Conservation (phyloP, 2,113 vertebrate genomes). For the Orycteropus afer region DNA sequence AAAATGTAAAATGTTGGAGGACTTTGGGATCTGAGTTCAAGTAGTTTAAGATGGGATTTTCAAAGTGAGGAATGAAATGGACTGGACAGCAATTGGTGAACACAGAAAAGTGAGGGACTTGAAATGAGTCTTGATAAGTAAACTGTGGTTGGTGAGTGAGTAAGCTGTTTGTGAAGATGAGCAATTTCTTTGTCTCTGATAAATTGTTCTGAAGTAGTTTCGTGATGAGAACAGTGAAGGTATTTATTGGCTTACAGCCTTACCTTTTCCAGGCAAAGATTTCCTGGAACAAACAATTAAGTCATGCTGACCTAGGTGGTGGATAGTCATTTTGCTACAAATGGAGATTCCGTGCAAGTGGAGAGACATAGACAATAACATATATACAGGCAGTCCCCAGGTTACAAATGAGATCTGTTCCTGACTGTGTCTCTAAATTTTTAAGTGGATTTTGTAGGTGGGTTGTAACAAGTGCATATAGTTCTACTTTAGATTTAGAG, state of each 20-base stretch:
- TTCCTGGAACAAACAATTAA: neutral
- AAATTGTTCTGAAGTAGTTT: slow-evolving; percentile 20
- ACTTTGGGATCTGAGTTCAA: neutral
- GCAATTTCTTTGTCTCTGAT: neutral
- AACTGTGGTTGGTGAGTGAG: neutral
- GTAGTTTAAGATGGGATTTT: neutral
- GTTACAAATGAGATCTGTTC: too few species aligned
- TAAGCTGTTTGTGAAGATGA: neutral
- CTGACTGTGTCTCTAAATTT: too few species aligned
- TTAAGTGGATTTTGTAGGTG: too few species aligned
- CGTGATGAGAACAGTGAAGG: neutral
- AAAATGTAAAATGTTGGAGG: neutral
- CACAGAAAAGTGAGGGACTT: neutral
- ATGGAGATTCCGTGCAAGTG: neutral
- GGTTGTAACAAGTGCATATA: too few species aligned
- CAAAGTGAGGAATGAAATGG: neutral
- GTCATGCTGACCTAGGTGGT: neutral
- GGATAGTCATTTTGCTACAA: neutral
- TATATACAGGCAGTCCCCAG: neutral
- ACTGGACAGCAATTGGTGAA: neutral
- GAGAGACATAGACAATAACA: neutral
- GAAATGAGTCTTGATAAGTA: neutral
- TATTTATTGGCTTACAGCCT: neutral
- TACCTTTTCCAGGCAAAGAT: neutral
- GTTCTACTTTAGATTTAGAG: too few species aligned